Percentiles rank a stretch among this genome's conserved stretches.
Conservation (phyloP, 2,797 vertebrate genomes). For the Babyrousa celebensis region DNA sequence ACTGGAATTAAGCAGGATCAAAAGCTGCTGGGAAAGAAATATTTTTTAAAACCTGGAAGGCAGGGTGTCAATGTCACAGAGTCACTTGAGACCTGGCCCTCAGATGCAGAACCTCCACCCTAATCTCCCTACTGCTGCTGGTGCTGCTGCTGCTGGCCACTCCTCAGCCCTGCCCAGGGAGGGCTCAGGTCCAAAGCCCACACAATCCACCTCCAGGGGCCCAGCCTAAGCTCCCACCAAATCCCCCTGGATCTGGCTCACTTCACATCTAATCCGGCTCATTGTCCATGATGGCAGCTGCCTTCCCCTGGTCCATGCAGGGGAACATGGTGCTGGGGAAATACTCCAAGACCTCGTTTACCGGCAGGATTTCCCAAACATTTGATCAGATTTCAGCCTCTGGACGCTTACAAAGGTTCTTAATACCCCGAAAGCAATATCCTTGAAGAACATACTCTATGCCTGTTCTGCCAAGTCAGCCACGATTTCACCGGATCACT, state of each 20-base stretch:
- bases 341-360: constrained; percentile 71
- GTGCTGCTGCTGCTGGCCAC: neutral
- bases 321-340: neutral
- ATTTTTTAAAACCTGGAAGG: constrained; percentile 37
- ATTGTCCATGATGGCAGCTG: neutral
- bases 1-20: constrained; percentile 76
- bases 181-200: neutral
- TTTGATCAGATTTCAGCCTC: constrained; percentile 73
- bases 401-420: constrained; percentile 47
- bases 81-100: neutral
- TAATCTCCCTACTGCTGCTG: constrained; percentile 12
- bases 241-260: neutral
- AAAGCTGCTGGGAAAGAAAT: constrained; percentile 15
- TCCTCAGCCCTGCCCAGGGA: neutral
- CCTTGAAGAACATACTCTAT: neutral
- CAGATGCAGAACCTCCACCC: neutral
- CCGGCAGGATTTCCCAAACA: constrained; percentile 72
- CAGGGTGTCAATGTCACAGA: neutral
- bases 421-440: constrained; percentile 53
- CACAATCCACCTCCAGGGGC: neutral
- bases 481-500: neutral
- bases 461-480: neutral
- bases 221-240: neutral
- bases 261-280: neutral
- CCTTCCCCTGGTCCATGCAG: neutral